Percentiles rank a stretch among this genome's conserved stretches.
These are phyloP conservation scores for Ricordea florida DNA, from an alignment of 92 coral and sea anemone genomes.

Conservation along the genomic window DNA sequence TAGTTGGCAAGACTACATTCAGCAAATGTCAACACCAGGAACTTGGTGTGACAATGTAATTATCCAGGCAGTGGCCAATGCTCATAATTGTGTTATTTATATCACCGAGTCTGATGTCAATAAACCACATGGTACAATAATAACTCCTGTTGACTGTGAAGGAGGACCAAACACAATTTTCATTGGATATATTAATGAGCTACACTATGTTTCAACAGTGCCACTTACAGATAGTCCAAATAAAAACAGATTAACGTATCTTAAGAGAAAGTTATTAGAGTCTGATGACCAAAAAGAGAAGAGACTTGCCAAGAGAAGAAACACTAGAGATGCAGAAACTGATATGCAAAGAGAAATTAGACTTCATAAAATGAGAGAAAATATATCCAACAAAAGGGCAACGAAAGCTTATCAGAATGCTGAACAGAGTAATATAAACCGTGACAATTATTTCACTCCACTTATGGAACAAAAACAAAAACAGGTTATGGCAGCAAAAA, in stretches of 20 bases:
- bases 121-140: slow-evolving; percentile 5
- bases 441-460: background rate
- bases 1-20: slow-evolving; percentile 38
- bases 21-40: slow-evolving; percentile 57
- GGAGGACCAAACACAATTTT: background rate
- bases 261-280: background rate
- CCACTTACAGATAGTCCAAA: too few species aligned
- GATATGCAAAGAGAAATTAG: slow-evolving; percentile 24
- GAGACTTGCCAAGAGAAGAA: slow-evolving; percentile 17
- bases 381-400: background rate
- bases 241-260: background rate
- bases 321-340: background rate
- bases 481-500: background rate
- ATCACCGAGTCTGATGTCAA: slow-evolving; percentile 14
- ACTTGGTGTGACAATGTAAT: slow-evolving; percentile 62
- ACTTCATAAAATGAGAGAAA: slow-evolving; percentile 21
- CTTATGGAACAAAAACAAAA: too few species aligned
- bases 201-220: slow-evolving; percentile 26
- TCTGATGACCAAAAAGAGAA: slow-evolving; percentile 6
- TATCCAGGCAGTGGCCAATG: slow-evolving; percentile 58
- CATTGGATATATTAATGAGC: slow-evolving; percentile 29
- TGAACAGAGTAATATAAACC: background rate
- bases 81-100: slow-evolving; percentile 29
- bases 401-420: background rate
- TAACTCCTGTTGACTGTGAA: slow-evolving; percentile 13